Base-by-base conservation (phyloP, 1,140 invertebrate species). In the Carposina sasakii region DNA sequence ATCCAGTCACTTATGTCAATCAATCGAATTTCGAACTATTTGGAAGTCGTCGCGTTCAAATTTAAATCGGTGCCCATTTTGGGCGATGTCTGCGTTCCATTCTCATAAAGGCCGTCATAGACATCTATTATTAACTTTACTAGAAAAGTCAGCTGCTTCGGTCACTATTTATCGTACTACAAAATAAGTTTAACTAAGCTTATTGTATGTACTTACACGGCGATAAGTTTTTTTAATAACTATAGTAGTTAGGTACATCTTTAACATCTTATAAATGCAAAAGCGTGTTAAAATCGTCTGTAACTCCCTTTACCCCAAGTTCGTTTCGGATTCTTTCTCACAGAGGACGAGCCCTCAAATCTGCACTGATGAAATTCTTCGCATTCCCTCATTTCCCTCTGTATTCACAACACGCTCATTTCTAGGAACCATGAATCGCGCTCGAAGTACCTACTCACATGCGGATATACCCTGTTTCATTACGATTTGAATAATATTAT, bases 321-420 rank as follows among this genome's bases (percentile, higher is more conserved):
- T 26, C 48, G 60, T 52, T n/a, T 54, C 41, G 19, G 57, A 57
- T 57, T 37, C 44, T 67, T 83, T 81, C 74, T 77, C 76, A 81
- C 71, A 67, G 72, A 62, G 42, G 58, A 59, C 41, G 49, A 61
- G 63, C 66, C 70, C 71, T 83, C 64, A 77, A 81, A 84, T 84
- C 77, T 78, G 70, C 68, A 68, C 59, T 78, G 74, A 73, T 71
- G 64, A 69, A 77, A 84, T 81, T 77, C 76, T 68, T 57, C 28
- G 57, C 70, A 63, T 67, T 75, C 68, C 68, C 41, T 59, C 70
- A 63, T 67, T 75, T 67, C 68, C 41, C 59, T 45, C 63, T 81
- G 75, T 84, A 84, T 84, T 81, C 81, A 76, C 74, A 76, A 81
- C 76, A 74, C 77, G 76, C 78, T 67, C 67, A 52, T 55, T 83